Conservation (phyloP, 2,797 vertebrate genomes). For the Sebastes kiyomatsui region DNA sequence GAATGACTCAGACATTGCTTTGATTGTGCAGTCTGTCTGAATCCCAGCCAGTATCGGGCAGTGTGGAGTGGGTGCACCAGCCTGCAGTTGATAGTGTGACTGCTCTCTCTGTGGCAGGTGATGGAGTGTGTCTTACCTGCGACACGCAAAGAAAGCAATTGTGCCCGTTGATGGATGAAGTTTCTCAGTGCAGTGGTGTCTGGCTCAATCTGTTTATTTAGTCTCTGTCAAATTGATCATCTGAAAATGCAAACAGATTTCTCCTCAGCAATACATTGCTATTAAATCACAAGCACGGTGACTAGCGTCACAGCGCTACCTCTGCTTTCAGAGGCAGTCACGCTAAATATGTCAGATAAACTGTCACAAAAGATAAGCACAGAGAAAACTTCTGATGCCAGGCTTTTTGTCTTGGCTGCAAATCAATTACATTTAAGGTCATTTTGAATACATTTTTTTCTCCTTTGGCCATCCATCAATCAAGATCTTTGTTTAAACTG, state of each 20-base stretch:
- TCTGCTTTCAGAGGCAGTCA: slow-evolving; percentile 24
- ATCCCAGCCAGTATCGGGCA: neutral
- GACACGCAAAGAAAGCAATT: slow-evolving; percentile 73
- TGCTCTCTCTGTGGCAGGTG: slow-evolving; percentile 61
- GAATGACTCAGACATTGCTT: neutral
- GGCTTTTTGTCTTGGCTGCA: slow-evolving; percentile 25
- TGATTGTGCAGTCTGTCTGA: neutral
- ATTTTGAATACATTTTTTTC: neutral
- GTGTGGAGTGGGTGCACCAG: neutral
- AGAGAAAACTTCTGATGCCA: slow-evolving; percentile 20
- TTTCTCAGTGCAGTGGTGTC: slow-evolving; percentile 61
- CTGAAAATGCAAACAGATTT: slow-evolving; percentile 69
- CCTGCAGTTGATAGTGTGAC: slow-evolving; percentile 60
- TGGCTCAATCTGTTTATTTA: slow-evolving; percentile 77
- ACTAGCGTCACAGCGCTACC: neutral
- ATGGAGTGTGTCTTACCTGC: slow-evolving; percentile 72
- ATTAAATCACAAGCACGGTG: slow-evolving; percentile 40
- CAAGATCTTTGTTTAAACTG: neutral
- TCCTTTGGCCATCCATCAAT: neutral
- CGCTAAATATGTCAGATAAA: slow-evolving; percentile 14
- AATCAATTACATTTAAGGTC: slow-evolving; percentile 14
- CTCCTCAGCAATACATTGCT: slow-evolving; percentile 51
- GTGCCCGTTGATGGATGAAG: slow-evolving; percentile 74
- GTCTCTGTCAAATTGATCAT: slow-evolving; percentile 75
- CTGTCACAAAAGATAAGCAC: slow-evolving; percentile 21